Conservation (phyloP, 1,140 invertebrate species). For the Metopolophium dirhodum region DNA sequence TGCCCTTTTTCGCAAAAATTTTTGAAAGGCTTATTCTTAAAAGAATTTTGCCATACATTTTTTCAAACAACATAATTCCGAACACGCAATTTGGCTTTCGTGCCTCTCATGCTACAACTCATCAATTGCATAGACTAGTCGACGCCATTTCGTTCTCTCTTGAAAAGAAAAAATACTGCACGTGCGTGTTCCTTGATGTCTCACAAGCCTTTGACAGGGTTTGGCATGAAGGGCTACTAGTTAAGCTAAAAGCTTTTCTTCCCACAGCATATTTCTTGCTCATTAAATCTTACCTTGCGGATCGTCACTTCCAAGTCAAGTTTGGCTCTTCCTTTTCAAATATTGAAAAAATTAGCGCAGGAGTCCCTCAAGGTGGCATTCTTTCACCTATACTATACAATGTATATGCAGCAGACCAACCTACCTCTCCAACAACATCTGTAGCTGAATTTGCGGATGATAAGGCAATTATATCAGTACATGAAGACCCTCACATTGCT, state of each 20-base stretch:
- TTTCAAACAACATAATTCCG: conserved; percentile 44
- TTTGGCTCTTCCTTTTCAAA: too few species aligned
- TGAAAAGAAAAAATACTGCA: conserved; percentile 59
- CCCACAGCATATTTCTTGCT: neutral
- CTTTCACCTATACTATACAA: too few species aligned
- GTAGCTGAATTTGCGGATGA: too few species aligned
- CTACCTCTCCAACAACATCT: too few species aligned
- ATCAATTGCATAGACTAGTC: conserved; percentile 50
- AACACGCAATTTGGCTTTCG: conserved; percentile 58
- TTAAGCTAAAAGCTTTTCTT: conserved; percentile 6
- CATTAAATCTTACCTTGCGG: too few species aligned
- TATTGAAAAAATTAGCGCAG: too few species aligned
- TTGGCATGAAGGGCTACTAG: neutral
- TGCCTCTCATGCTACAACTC: conserved; percentile 20
- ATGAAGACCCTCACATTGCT: too few species aligned
- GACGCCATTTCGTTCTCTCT: conserved; percentile 11
- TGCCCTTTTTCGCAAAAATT: conserved; percentile 60
- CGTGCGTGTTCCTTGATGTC: conserved; percentile 62
- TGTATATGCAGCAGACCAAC: too few species aligned
- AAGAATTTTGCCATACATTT: conserved; percentile 52
- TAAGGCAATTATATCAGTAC: too few species aligned
- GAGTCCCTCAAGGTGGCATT: too few species aligned
- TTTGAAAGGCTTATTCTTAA: conserved; percentile 59
- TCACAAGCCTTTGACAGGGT: conserved; percentile 61
- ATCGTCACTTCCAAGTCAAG: too few species aligned